A percentile compares a stretch with the other conserved stretches of the same genome.
Conservation (phyloP, 2,797 vertebrate species). For the Characodon lateralis region DNA sequence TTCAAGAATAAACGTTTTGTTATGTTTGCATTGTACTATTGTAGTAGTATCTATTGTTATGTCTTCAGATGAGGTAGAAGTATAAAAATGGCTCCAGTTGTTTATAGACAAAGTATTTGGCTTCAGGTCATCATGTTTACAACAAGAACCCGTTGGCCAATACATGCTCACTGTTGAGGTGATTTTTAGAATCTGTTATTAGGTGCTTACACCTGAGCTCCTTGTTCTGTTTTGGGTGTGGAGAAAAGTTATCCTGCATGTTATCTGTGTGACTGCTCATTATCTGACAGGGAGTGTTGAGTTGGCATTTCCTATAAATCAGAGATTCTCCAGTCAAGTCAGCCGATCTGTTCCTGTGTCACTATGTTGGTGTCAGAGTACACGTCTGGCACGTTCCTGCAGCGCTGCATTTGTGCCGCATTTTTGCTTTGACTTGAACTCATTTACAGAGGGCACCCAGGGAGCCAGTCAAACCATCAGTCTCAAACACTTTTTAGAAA, state of each 20-base stretch:
- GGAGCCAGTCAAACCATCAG: slow-evolving; percentile 11
- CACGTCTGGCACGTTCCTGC: slow-evolving; percentile 48
- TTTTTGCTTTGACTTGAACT: slow-evolving; percentile 49
- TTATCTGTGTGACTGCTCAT: slow-evolving; percentile 39
- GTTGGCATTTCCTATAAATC: slow-evolving; percentile 64
- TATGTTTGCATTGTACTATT: neutral
- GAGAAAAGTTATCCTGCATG: neutral
- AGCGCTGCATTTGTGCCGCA: slow-evolving; percentile 18
- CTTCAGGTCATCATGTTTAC: slow-evolving; percentile 8
- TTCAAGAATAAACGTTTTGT: neutral
- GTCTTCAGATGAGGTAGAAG: neutral
- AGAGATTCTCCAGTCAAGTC: slow-evolving; percentile 24
- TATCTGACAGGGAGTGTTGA: slow-evolving; percentile 48
- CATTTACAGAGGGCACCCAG: slow-evolving; percentile 19
- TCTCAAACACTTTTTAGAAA: neutral
- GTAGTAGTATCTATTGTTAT: neutral
- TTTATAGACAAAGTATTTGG: neutral
- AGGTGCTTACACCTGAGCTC: neutral
- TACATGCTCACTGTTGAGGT: neutral
- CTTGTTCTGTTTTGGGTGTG: slow-evolving; percentile 25
- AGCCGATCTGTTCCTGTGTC: slow-evolving; percentile 40
- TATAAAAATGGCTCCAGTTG: neutral
- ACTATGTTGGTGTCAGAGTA: slow-evolving; percentile 3
- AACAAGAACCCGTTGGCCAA: neutral
- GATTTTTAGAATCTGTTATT: neutral